Evolutionary conservation across 1,140 invertebrate genomes (phyloP).

Genomic region (Neodiprion virginianus): DNA sequence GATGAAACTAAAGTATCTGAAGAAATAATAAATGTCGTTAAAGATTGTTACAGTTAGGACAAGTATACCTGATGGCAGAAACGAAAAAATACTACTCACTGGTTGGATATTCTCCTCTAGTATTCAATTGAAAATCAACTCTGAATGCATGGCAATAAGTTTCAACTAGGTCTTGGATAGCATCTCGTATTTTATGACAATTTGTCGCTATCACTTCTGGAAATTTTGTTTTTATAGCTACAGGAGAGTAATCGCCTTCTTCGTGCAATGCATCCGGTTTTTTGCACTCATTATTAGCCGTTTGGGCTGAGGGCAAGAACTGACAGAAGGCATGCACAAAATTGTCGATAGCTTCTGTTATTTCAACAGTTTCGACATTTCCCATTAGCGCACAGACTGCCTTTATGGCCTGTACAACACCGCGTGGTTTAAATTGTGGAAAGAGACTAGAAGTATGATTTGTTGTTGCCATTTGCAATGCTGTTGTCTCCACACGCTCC

Average conservation of each 20-base stretch:
- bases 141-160: constrained; percentile 84
- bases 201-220: constrained; percentile 66
- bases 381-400: constrained; percentile 88
- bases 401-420: constrained; percentile 88
- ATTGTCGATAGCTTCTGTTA: constrained; percentile 76
- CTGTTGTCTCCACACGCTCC: constrained; percentile 73
- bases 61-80: not conserved
- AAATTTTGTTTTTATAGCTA: constrained; percentile 63
- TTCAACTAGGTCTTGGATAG: constrained; percentile 78
- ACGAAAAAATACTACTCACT: constrained; percentile 48
- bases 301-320: constrained; percentile 58
- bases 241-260: constrained; percentile 69
- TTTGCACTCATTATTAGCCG: constrained; percentile 60
- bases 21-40: constrained; percentile 28
- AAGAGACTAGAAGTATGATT: constrained; percentile 57
- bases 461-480: constrained; percentile 62
- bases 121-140: constrained; percentile 77
- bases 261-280: constrained; percentile 67
- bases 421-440: constrained; percentile 64
- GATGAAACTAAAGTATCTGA: constrained; percentile 71
- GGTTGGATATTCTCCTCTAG: constrained; percentile 51
- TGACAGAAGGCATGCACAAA: constrained; percentile 71
- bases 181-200: constrained; percentile 73
- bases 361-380: constrained; percentile 85
- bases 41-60: not conserved